Conservation (phyloP, 2,113 vertebrate species). For the Mobula hypostoma region DNA sequence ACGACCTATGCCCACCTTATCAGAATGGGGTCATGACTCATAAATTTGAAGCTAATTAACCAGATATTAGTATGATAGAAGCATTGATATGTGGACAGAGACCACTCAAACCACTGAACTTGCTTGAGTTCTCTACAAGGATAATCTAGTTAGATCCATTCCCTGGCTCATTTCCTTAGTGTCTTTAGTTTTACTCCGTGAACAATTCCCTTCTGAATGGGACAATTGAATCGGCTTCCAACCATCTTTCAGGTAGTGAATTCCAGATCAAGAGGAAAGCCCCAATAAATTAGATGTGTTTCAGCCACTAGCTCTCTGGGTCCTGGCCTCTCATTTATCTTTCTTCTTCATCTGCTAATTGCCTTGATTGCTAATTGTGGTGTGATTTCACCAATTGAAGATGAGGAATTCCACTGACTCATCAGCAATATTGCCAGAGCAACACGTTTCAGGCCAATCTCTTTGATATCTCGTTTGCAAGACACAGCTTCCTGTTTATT, state of each 20-base stretch:
- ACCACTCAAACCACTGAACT: too few species aligned
- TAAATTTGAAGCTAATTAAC: neutral
- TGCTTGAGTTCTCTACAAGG: too few species aligned
- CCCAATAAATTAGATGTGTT: neutral
- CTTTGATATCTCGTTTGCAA: neutral
- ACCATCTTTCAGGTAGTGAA: too few species aligned
- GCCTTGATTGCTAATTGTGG: neutral
- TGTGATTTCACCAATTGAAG: neutral
- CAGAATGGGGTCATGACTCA: neutral
- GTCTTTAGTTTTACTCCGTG: too few species aligned
- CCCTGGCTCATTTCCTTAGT: too few species aligned
- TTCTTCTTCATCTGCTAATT: neutral
- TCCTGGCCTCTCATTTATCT: neutral
- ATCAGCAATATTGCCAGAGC: neutral
- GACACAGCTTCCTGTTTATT: neutral
- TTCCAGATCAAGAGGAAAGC: too few species aligned
- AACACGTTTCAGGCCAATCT: neutral
- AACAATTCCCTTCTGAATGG: too few species aligned
- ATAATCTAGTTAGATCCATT: too few species aligned
- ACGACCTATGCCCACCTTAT: neutral
- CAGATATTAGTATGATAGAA: too few species aligned
- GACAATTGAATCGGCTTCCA: too few species aligned
- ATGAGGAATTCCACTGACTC: neutral
- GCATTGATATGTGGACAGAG: too few species aligned
- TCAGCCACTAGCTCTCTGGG: neutral